Conservation (phyloP, 2,888 invertebrate genomes). For the Tridacna gigas region DNA sequence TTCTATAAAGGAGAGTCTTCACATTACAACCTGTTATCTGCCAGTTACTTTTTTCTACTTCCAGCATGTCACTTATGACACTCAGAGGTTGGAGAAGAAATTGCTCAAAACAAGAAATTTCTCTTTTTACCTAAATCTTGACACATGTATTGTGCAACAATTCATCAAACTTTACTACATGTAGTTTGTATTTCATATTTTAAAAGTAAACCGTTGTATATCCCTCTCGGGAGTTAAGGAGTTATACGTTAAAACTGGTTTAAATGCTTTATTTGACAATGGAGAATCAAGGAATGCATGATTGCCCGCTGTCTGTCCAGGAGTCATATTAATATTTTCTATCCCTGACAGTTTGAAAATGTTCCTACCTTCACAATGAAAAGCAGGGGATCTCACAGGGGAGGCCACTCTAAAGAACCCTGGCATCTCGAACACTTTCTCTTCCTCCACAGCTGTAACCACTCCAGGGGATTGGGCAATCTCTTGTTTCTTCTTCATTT, state of each 20-base stretch:
- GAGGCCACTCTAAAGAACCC: conserved; percentile 81
- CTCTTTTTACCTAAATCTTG: too few relatives aligned
- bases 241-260: background rate
- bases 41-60: too few relatives aligned
- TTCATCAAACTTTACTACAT: too few relatives aligned
- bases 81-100: too few relatives aligned
- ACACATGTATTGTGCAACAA: too few relatives aligned
- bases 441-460: conserved; percentile 36
- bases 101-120: too few relatives aligned
- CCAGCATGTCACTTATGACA: too few relatives aligned
- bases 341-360: background rate
- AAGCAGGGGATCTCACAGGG: conserved; percentile 72
- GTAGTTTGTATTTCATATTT: too few relatives aligned
- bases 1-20: too few relatives aligned
- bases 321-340: background rate
- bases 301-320: background rate
- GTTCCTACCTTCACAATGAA: conserved; percentile 75
- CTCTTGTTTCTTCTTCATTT: conserved; percentile 73
- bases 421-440: conserved; percentile 78
- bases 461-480: conserved; percentile 34
- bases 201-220: too few relatives aligned
- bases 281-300: background rate
- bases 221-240: too few relatives aligned
- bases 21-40: too few relatives aligned
- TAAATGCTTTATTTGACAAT: background rate